A percentile compares a stretch with the other conserved stretches of the same genome.
These are phyloP conservation scores for Ectemnius continuus DNA, from an alignment of 2,888 invertebrate genomes.

Conservation along the genomic window DNA sequence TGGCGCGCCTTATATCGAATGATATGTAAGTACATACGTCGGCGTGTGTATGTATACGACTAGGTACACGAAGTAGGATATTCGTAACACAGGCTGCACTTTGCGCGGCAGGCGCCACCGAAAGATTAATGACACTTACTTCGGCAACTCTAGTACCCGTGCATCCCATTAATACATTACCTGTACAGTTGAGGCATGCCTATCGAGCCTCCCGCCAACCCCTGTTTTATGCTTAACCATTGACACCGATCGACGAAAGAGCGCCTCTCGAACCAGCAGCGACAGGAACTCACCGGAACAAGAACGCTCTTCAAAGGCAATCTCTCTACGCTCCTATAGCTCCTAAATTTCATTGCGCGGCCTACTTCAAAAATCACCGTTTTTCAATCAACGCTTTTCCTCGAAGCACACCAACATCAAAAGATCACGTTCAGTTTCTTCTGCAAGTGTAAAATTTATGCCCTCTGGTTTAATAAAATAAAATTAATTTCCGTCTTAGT, in stretches of 20 bases:
- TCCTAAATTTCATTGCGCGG: slow-evolving; percentile 49
- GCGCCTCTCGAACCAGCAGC: neutral
- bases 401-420: neutral
- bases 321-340: slow-evolving; percentile 22
- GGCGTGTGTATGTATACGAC: slow-evolving; percentile 1
- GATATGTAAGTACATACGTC: slow-evolving; percentile 4
- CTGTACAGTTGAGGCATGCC: slow-evolving; percentile 43
- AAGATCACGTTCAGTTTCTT: no score
- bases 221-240: slow-evolving; percentile 43
- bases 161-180: slow-evolving; percentile 69
- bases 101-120: slow-evolving; percentile 50
- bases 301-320: slow-evolving; percentile 12
- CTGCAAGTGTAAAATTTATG: no score
- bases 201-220: slow-evolving; percentile 18
- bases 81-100: slow-evolving; percentile 37
- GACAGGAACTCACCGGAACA: slow-evolving; percentile 10
- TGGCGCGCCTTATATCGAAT: slow-evolving; percentile 20
- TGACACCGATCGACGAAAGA: slow-evolving; percentile 44
- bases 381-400: slow-evolving; percentile 5
- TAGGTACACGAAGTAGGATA: slow-evolving; percentile 32
- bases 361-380: slow-evolving; percentile 31
- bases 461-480: no score
- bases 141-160: slow-evolving; percentile 56
- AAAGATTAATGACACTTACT: slow-evolving; percentile 68
- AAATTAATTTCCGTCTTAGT: no score